Evolutionary conservation across 2,888 invertebrate genomes (phyloP).

Genomic region (Pammene fasciana): DNA sequence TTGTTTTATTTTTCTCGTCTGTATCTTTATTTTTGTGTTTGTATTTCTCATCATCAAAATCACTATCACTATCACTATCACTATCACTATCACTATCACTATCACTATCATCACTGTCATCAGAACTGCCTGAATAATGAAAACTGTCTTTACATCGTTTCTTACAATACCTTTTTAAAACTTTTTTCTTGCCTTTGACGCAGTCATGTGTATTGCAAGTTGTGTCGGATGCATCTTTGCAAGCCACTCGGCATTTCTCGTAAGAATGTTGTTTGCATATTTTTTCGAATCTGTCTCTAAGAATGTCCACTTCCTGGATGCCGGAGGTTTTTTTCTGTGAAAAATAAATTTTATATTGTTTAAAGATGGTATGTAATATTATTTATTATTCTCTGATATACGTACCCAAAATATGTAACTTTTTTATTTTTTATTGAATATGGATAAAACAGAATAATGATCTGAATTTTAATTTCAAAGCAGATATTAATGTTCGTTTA

Average conservation of each 20-base stretch:
- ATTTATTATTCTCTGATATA: too few species aligned
- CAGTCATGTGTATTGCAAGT: conserved; percentile 8
- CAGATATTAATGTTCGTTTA: too few species aligned
- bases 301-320: not conserved
- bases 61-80: too few species aligned
- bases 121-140: not conserved
- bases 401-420: too few species aligned
- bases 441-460: too few species aligned
- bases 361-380: too few species aligned
- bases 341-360: not conserved
- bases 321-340: not conserved
- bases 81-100: not conserved
- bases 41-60: too few species aligned
- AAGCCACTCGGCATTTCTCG: not conserved
- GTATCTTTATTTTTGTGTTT: too few species aligned
- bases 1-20: too few species aligned
- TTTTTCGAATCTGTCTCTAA: conserved; percentile 12
- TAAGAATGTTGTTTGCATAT: not conserved
- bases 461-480: too few species aligned
- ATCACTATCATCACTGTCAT: not conserved
- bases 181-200: not conserved
- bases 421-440: too few species aligned
- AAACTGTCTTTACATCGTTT: not conserved
- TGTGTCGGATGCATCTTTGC: not conserved
- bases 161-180: not conserved